Evolutionary conservation across 2,113 vertebrate species (phyloP).

Genomic region (Alosa alosa): DNA sequence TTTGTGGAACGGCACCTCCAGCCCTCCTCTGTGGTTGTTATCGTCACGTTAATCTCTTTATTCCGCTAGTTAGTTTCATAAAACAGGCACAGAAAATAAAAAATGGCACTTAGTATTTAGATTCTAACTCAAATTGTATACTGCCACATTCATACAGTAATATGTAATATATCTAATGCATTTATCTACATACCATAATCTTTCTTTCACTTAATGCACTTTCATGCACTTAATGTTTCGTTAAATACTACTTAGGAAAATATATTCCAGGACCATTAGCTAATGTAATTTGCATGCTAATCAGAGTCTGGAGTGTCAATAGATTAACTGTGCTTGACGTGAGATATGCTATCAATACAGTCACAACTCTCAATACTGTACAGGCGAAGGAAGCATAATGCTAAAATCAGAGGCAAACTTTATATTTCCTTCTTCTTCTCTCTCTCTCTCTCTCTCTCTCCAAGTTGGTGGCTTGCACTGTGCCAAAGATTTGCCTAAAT

Average conservation of each 20-base stretch:
- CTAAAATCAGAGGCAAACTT: not conserved
- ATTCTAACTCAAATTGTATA: not conserved
- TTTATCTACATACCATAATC: not conserved
- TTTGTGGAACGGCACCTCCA: not conserved
- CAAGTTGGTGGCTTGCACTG: not conserved
- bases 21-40: not conserved
- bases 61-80: not conserved
- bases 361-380: not conserved
- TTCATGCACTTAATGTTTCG: not conserved
- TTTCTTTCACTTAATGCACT: not conserved
- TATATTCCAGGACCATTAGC: not conserved
- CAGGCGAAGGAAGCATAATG: not conserved
- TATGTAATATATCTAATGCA: not conserved
- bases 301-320: not conserved
- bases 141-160: not conserved
- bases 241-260: not conserved
- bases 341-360: not conserved
- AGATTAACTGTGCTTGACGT: not conserved
- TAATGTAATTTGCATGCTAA: not conserved
- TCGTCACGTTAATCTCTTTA: not conserved
- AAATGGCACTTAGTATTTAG: not conserved
- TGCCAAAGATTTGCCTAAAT: constrained; percentile 7
- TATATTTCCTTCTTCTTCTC: not conserved
- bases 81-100: not conserved
- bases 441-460: not conserved